A percentile compares a stretch with the other conserved stretches of the same genome.
Conservation (phyloP, 2,113 vertebrate species). For the Erpornis zantholeuca region DNA sequence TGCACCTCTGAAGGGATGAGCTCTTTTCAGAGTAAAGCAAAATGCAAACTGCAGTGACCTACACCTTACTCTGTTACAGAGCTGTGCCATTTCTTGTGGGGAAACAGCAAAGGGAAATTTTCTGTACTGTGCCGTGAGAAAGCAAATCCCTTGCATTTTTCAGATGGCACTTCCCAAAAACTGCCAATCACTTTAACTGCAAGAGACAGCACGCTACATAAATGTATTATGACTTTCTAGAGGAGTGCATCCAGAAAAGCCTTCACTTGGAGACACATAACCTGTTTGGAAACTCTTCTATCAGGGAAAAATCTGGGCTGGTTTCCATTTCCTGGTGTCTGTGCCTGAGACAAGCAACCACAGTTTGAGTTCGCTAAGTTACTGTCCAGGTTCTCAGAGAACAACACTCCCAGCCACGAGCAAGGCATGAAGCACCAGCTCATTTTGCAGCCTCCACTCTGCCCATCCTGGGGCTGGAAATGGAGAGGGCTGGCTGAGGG, state of each 20-base stretch:
- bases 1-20: background rate
- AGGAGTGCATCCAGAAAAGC: background rate
- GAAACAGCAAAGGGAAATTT: background rate
- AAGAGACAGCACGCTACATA: background rate
- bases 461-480: background rate
- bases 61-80: background rate
- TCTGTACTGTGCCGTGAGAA: background rate
- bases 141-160: background rate
- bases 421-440: background rate
- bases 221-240: background rate
- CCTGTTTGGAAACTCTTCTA: background rate
- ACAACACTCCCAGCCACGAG: background rate
- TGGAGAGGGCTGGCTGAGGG: background rate
- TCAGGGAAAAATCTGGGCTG: background rate
- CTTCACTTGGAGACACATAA: background rate
- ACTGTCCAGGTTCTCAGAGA: background rate
- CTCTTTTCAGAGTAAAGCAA: background rate
- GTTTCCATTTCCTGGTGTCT: background rate
- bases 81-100: background rate
- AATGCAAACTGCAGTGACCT: background rate
- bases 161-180: background rate
- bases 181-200: background rate
- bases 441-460: background rate
- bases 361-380: accelerated
- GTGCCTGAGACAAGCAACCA: background rate